Conservation (phyloP, 2,888 invertebrate genomes). For the Pecten maximus region DNA sequence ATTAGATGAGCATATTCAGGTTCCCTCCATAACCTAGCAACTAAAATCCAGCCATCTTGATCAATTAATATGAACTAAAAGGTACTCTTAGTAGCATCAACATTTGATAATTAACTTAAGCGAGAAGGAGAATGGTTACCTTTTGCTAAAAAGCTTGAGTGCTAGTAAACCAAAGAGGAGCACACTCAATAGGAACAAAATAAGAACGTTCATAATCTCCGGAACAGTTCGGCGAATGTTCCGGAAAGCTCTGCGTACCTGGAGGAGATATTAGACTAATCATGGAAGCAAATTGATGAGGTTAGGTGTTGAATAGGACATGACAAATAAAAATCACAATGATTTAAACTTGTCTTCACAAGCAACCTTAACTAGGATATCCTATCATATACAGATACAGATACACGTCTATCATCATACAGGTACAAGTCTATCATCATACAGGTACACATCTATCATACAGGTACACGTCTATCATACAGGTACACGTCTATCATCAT, state of each 20-base stretch:
- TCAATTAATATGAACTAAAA: neutral
- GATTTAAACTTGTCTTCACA: neutral
- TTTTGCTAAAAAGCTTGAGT: constrained; percentile 82
- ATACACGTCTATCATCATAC: too few relatives aligned
- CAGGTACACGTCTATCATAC: too few relatives aligned
- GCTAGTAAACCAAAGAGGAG: constrained; percentile 83
- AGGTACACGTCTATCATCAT: too few relatives aligned
- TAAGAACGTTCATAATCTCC: constrained; percentile 82
- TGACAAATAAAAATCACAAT: neutral
- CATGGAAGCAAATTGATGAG: neutral
- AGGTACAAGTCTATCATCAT: too few relatives aligned
- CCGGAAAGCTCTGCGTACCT: constrained; percentile 83
- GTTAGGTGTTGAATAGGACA: neutral
- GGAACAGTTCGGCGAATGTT: constrained; percentile 83
- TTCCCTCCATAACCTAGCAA: neutral
- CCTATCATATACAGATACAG: too few relatives aligned
- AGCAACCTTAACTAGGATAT: too few relatives aligned
- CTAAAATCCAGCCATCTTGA: too few relatives aligned
- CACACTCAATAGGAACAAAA: constrained; percentile 82
- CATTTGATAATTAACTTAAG: neutral
- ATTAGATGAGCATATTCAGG: neutral
- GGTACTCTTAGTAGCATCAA: neutral
- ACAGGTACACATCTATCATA: too few relatives aligned
- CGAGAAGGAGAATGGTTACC: constrained; percentile 68
- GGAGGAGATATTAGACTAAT: constrained; percentile 50